phyloP scores from a whole-genome alignment of 2,888 invertebrate species.

The Rhodophaea formosa region DNA sequence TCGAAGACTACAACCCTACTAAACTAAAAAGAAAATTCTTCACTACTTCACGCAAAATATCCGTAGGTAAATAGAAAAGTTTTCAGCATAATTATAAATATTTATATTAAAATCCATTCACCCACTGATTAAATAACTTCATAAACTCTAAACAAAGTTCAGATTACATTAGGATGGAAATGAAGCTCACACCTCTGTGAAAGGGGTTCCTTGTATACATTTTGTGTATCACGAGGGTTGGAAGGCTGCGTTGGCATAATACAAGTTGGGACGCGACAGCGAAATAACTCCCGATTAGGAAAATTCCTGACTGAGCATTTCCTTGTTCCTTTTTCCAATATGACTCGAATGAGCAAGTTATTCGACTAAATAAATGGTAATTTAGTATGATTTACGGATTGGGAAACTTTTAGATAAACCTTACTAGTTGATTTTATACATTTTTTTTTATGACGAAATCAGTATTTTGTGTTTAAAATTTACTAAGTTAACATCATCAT shows the following conservation, averaged over 20 bases:
- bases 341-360: background rate
- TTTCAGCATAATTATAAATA: background rate
- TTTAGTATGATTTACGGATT: background rate
- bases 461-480: too few relatives aligned
- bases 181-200: background rate
- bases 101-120: background rate
- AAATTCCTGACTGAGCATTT: background rate
- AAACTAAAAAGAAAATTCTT: too few relatives aligned
- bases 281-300: background rate
- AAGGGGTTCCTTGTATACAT: background rate
- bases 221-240: background rate
- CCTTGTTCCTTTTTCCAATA: background rate
- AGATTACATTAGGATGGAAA: background rate
- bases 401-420: too few relatives aligned
- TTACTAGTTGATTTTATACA: too few relatives aligned
- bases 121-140: background rate
- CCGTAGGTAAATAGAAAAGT: background rate
- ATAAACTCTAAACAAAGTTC: background rate
- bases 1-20: too few relatives aligned
- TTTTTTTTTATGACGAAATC: too few relatives aligned
- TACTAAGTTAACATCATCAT: too few relatives aligned
- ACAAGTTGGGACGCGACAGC: background rate
- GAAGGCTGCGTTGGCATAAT: background rate
- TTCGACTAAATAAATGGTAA: background rate
- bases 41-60: too few relatives aligned